A percentile compares a stretch with the other conserved stretches of the same genome.
These are phyloP conservation scores for Haliclystus octoradiatus DNA, from an alignment of 30 jellyfish, hydroid and myxozoan genomes.

Conservation along the genomic window DNA sequence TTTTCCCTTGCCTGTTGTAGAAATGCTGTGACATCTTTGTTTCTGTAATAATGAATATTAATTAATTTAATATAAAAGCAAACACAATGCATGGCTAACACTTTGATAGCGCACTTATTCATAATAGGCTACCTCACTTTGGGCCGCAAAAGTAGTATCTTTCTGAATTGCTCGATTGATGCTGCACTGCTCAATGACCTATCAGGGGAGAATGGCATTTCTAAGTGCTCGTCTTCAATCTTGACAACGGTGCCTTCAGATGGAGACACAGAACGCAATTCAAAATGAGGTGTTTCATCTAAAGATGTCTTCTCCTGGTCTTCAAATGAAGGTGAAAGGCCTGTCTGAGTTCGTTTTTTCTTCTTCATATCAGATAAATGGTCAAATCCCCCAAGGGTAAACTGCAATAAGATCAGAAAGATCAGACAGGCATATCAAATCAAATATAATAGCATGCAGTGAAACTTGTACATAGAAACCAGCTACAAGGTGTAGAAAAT, in stretches of 20 bases:
- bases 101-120: background rate
- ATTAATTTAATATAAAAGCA: too few relatives aligned
- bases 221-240: conserved; percentile 42
- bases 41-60: conserved; percentile 28
- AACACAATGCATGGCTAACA: too few relatives aligned
- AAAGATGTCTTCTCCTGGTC: conserved; percentile 35
- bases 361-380: conserved; percentile 46
- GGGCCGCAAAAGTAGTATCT: conserved; percentile 64
- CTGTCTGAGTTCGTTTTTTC: conserved; percentile 63
- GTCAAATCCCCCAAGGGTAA: conserved; percentile 92
- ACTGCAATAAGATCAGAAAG: conserved; percentile 19
- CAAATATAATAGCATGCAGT: too few relatives aligned
- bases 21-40: conserved; percentile 78
- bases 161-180: conserved; percentile 42
- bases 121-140: conserved; percentile 71
- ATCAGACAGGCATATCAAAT: too few relatives aligned
- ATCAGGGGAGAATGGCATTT: conserved; percentile 36
- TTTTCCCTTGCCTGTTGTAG: conserved; percentile 73
- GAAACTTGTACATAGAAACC: too few relatives aligned
- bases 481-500: too few relatives aligned
- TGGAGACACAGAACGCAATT: conserved; percentile 90
- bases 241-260: conserved; percentile 42
- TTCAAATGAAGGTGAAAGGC: conserved; percentile 81
- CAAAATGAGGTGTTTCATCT: conserved; percentile 53
- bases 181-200: conserved; percentile 25